phyloP scores from a whole-genome alignment of 1,140 invertebrate species.

The Bombus waltoni region DNA sequence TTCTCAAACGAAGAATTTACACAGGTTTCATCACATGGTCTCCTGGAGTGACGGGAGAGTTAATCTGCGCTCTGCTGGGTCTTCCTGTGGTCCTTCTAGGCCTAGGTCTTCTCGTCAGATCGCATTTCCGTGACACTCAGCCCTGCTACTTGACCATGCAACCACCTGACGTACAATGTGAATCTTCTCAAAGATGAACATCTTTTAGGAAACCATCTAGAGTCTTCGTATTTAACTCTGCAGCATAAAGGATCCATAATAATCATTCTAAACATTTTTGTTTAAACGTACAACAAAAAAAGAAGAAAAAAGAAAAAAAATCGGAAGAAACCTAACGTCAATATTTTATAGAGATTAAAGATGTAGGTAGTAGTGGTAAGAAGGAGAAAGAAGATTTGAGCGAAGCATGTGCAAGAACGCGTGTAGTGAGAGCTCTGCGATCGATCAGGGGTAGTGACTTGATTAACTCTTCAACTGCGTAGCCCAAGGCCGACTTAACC shows the following conservation, averaged over 20 bases:
- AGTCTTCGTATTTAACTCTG: neutral
- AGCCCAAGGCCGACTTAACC: no score
- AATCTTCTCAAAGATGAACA: slow-evolving; percentile 78
- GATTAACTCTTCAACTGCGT: neutral
- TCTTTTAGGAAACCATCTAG: neutral
- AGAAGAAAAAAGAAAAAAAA: no score
- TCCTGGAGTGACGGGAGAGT: slow-evolving; percentile 84
- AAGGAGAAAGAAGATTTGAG: neutral
- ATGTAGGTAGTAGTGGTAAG: neutral
- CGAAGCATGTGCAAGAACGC: neutral
- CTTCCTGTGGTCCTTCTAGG: slow-evolving; percentile 84
- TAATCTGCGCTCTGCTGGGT: slow-evolving; percentile 84
- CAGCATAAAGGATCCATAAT: neutral
- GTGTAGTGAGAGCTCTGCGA: neutral
- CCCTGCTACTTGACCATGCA: slow-evolving; percentile 66
- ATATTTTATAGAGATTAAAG: slow-evolving; percentile 7
- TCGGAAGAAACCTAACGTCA: neutral
- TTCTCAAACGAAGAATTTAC: slow-evolving; percentile 1
- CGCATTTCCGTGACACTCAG: slow-evolving; percentile 82
- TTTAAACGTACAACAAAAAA: neutral
- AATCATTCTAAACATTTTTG: neutral
- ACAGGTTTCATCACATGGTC: slow-evolving; percentile 82
- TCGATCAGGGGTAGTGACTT: neutral
- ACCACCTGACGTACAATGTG: slow-evolving; percentile 69
- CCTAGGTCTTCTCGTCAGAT: slow-evolving; percentile 82